A percentile compares a stretch with the other conserved stretches of the same genome.
Conservation (phyloP, 2,113 vertebrate genomes). For the Ptilonorhynchus violaceus region DNA sequence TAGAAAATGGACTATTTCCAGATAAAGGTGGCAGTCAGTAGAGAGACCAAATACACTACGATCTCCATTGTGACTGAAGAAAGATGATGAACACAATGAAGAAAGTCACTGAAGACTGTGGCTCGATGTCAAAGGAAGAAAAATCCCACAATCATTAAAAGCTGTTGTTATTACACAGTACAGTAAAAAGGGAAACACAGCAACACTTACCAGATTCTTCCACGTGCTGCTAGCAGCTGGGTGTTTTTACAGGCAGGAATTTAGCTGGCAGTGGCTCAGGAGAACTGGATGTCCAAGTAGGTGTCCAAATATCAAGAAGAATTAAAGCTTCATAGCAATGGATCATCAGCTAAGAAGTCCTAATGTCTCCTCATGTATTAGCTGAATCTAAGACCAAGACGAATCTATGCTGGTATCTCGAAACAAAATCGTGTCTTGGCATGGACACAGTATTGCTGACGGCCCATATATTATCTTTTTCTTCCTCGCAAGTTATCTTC, state of each 20-base stretch:
- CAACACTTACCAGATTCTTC: conserved; percentile 19
- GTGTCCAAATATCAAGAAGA: background rate
- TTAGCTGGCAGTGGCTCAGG: background rate
- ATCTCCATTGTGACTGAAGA: background rate
- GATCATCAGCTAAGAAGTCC: background rate
- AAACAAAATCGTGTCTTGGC: background rate
- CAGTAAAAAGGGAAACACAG: background rate
- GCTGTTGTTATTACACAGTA: background rate
- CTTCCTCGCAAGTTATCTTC: background rate
- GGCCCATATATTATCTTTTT: background rate
- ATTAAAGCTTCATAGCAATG: background rate
- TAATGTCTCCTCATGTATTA: background rate
- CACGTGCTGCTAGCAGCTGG: background rate
- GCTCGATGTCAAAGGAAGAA: background rate
- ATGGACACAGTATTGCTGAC: background rate
- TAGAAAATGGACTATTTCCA: background rate
- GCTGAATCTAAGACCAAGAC: background rate
- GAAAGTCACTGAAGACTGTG: background rate
- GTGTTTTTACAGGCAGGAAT: background rate
- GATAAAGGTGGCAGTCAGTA: background rate
- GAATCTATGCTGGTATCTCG: background rate
- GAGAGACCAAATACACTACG: background rate
- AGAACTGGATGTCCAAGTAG: background rate
- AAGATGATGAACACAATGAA: background rate
- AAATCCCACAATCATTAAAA: background rate